Conservation (phyloP, 2,797 vertebrate species). For the Ataeniobius toweri region DNA sequence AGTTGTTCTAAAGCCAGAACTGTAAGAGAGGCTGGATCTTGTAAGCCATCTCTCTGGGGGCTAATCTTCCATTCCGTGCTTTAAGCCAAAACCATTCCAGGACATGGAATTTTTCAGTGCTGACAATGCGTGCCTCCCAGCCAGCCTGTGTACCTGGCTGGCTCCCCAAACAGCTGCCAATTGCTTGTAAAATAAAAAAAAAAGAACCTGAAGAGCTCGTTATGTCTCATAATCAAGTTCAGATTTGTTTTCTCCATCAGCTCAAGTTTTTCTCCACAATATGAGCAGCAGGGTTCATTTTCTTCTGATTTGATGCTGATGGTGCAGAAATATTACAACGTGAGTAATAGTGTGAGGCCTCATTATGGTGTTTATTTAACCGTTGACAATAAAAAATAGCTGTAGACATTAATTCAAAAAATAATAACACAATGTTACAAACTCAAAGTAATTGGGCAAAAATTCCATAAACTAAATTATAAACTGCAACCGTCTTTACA, state of each 20-base stretch:
- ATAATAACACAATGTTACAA: background rate
- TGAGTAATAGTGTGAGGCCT: constrained; percentile 18
- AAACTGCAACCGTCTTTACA: background rate
- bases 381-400: constrained; percentile 23
- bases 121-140: constrained; percentile 58
- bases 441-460: background rate
- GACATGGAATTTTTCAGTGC: constrained; percentile 64
- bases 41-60: constrained; percentile 49
- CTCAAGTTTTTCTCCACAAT: constrained; percentile 4
- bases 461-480: background rate
- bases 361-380: constrained; percentile 37
- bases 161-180: constrained; percentile 54
- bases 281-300: constrained; percentile 47
- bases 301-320: constrained; percentile 42
- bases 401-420: constrained; percentile 9
- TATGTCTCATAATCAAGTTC: constrained; percentile 57
- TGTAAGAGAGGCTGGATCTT: constrained; percentile 45
- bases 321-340: constrained; percentile 21
- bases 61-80: constrained; percentile 54
- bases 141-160: constrained; percentile 52
- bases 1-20: constrained; percentile 42
- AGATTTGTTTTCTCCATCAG: constrained; percentile 46
- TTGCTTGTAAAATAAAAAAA: constrained; percentile 57
- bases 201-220: constrained; percentile 51
- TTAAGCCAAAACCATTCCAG: constrained; percentile 64